phyloP scores from a whole-genome alignment of 92 coral and sea anemone genomes.

The Porites cylindrica region DNA sequence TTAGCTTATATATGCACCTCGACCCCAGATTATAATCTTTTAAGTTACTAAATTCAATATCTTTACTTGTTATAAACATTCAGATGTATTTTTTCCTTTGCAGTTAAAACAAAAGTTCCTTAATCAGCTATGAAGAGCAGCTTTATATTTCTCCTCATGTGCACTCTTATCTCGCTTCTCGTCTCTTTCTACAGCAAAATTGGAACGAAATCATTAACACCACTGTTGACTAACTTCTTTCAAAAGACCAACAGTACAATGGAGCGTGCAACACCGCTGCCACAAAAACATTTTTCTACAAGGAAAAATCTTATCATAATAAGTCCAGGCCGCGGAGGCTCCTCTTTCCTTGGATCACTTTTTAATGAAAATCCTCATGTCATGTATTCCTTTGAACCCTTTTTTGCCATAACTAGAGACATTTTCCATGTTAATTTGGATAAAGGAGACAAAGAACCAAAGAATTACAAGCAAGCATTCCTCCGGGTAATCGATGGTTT shows the following conservation, averaged over 20 bases:
- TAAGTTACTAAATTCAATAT: no score
- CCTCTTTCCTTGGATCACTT: slow-evolving; percentile 67
- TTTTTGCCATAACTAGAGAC: slow-evolving; percentile 6
- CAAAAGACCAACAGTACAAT: neutral
- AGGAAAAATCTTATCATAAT: slow-evolving; percentile 50
- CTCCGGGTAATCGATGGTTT: slow-evolving; percentile 18
- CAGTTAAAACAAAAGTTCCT: neutral
- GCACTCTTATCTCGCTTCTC: neutral
- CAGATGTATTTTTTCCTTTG: neutral
- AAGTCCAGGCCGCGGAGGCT: slow-evolving; percentile 72
- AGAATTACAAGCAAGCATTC: neutral
- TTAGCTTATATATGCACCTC: no score
- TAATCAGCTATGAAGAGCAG: neutral
- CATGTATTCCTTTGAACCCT: slow-evolving; percentile 65
- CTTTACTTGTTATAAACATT: neutral
- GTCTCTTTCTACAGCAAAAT: neutral
- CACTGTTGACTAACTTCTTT: neutral
- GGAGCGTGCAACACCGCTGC: neutral
- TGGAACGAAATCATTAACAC: neutral
- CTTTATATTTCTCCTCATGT: neutral
- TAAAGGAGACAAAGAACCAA: slow-evolving; percentile 8
- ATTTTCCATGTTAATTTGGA: slow-evolving; percentile 12
- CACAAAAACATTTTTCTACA: neutral
- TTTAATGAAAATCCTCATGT: slow-evolving; percentile 55
- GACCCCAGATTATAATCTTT: no score